These are phyloP conservation scores for Dallia pectoralis DNA, from an alignment of 2,797 vertebrate species.

Conservation along the genomic window DNA sequence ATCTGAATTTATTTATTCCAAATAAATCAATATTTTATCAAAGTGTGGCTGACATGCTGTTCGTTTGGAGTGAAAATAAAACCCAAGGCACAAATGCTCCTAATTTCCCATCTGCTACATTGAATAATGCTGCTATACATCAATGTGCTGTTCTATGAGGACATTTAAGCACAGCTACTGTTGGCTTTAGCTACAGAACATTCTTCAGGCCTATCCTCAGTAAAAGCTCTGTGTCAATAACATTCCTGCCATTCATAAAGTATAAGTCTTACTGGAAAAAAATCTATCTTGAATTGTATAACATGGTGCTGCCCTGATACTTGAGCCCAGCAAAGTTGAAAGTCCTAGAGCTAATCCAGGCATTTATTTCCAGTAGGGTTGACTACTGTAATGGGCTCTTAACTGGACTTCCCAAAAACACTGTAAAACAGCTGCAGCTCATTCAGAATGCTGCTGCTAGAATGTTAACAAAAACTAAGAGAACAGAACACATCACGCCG, in stretches of 20 bases:
- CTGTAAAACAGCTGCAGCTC: too few relatives aligned
- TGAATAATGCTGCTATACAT: too few relatives aligned
- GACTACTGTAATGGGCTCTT: too few relatives aligned
- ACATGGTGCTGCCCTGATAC: constrained; percentile 74
- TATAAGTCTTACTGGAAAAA: constrained; percentile 29
- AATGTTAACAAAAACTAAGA: too few relatives aligned
- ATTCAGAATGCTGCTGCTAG: too few relatives aligned
- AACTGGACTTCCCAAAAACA: too few relatives aligned
- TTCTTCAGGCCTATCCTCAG: neutral
- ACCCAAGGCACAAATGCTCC: constrained; percentile 69
- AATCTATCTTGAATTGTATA: constrained; percentile 45
- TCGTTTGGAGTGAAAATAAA: constrained; percentile 52
- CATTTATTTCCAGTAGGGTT: too few relatives aligned
- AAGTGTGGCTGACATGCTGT: constrained; percentile 36
- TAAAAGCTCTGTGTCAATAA: neutral
- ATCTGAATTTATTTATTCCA: constrained; percentile 14
- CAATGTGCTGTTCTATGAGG: too few relatives aligned
- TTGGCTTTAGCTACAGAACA: neutral
- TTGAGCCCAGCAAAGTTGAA: constrained; percentile 38
- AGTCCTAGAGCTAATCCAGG: too few relatives aligned
- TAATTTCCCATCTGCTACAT: neutral
- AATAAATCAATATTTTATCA: neutral
- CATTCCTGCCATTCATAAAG: neutral
- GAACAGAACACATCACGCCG: too few relatives aligned
- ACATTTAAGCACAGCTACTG: neutral